Conservation (phyloP, 2,113 vertebrate genomes). For the Sebastes schlegelii region DNA sequence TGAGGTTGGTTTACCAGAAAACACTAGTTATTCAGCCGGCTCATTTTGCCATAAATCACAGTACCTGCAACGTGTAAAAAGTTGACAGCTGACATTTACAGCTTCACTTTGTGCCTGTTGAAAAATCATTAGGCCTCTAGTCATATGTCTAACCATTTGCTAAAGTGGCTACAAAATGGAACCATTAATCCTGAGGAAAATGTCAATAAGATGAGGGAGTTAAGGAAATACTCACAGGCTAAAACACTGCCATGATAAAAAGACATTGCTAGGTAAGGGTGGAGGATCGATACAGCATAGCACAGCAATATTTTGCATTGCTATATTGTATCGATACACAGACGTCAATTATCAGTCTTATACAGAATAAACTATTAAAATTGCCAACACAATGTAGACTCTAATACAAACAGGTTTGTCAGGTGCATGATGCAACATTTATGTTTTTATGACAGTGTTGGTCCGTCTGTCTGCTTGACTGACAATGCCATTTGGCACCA, state of each 20-base stretch:
- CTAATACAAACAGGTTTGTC: no score
- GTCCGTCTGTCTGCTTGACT: no score
- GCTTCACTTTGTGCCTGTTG: constrained; percentile 9
- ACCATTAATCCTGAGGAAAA: constrained; percentile 33
- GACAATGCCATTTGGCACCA: no score
- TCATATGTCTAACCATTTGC: constrained; percentile 24
- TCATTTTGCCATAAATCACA: background rate
- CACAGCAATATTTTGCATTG: no score
- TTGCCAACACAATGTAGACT: no score
- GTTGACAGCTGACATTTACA: background rate
- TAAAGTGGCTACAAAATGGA: constrained; percentile 38
- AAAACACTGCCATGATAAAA: background rate
- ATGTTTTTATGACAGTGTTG: no score
- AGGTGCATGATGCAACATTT: no score
- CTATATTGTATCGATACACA: no score
- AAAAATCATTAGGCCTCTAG: constrained; percentile 4
- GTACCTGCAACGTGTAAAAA: background rate
- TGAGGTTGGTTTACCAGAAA: constrained; percentile 25
- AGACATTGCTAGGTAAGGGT: background rate
- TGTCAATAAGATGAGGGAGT: background rate
- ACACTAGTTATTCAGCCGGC: background rate
- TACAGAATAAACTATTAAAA: no score
- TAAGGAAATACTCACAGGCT: background rate
- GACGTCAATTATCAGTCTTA: no score
- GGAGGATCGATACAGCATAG: no score